These are phyloP conservation scores for Limnephilus auricula DNA, from an alignment of 2,888 invertebrate genomes.

Conservation along the genomic window DNA sequence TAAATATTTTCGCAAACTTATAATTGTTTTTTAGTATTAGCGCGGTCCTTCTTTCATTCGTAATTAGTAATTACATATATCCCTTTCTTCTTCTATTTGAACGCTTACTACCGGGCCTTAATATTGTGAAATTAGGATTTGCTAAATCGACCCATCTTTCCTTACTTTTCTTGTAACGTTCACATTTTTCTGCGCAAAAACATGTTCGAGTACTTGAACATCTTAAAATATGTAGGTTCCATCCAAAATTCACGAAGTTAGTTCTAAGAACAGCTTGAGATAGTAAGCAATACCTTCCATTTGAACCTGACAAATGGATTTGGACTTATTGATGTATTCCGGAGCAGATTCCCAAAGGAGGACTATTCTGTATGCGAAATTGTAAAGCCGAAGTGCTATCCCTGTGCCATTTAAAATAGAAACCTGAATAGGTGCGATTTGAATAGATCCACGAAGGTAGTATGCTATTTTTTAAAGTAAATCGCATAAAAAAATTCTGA, in stretches of 20 bases:
- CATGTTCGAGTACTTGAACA: not conserved
- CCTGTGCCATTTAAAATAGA: not conserved
- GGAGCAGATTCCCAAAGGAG: slow-evolving; percentile 28
- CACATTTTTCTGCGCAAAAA: not conserved
- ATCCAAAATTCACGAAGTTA: not conserved
- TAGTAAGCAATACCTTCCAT: slow-evolving; percentile 20
- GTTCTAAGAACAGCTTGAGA: not conserved
- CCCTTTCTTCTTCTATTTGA: too few relatives aligned
- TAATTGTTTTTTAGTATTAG: too few relatives aligned
- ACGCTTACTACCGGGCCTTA: too few relatives aligned
- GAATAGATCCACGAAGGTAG: slow-evolving; percentile 3
- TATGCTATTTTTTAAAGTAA: not conserved
- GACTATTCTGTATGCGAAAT: slow-evolving; percentile 26
- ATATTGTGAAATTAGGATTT: not conserved
- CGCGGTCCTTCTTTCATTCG: too few relatives aligned
- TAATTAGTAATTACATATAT: too few relatives aligned
- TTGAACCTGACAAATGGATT: slow-evolving; percentile 48
- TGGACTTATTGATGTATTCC: slow-evolving; percentile 43
- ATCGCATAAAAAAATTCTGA: not conserved
- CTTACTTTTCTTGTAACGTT: not conserved
- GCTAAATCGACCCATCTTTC: not conserved
- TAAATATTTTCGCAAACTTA: too few relatives aligned
- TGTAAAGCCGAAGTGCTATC: slow-evolving; percentile 25
- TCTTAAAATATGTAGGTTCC: not conserved
- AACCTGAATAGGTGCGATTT: not conserved